Percentiles rank a stretch among this genome's conserved stretches.
Evolutionary conservation across 2,888 invertebrate genomes (phyloP).

Genomic region (Andrena chrysosceles): DNA sequence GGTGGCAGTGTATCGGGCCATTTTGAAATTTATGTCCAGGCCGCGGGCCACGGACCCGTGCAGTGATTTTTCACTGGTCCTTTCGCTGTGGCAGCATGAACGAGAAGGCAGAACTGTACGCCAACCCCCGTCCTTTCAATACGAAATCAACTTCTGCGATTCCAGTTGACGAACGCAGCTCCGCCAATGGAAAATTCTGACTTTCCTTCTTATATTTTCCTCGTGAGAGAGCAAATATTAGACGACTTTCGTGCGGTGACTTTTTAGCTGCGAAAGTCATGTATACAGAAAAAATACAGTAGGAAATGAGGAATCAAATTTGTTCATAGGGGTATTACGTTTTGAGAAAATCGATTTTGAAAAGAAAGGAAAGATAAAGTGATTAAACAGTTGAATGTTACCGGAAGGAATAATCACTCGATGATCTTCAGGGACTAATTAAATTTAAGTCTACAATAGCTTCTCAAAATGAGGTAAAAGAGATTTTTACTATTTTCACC

Average conservation of each 20-base stretch:
- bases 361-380: too few relatives aligned
- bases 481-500: too few relatives aligned
- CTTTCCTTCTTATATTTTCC: neutral
- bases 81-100: constrained; percentile 55
- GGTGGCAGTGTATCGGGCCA: constrained; percentile 67
- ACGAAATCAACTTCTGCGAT: constrained; percentile 33
- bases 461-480: too few relatives aligned
- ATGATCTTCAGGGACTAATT: too few relatives aligned
- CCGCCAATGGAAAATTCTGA: neutral
- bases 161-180: neutral
- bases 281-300: too few relatives aligned
- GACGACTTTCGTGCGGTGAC: neutral
- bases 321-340: too few relatives aligned
- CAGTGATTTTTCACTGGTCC: constrained; percentile 78
- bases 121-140: constrained; percentile 17
- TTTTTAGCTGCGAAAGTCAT: too few relatives aligned
- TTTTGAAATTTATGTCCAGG: constrained; percentile 78
- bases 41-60: constrained; percentile 70
- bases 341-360: too few relatives aligned
- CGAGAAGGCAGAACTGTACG: constrained; percentile 48
- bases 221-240: neutral
- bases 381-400: too few relatives aligned
- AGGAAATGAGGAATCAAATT: too few relatives aligned
- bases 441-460: too few relatives aligned
- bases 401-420: too few relatives aligned